These are phyloP conservation scores for Enteromius fasciolatus DNA, from an alignment of 2,797 vertebrate species.

Conservation along the genomic window DNA sequence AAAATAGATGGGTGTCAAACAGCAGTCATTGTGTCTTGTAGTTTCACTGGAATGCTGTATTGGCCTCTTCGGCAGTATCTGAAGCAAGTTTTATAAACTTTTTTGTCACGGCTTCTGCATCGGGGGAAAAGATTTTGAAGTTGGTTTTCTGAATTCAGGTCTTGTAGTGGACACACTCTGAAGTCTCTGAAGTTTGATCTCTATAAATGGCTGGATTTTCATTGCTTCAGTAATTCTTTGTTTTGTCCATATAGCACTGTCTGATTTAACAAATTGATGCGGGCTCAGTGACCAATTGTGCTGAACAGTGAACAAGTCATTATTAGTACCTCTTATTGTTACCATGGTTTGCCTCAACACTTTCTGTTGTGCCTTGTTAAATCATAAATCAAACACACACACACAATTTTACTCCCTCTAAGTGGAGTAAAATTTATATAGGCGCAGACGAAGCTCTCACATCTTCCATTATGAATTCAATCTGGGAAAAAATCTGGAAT, in stretches of 20 bases:
- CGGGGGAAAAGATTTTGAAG: neutral
- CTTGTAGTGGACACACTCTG: constrained; percentile 1
- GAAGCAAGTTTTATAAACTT: neutral
- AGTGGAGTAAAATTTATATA: constrained; percentile 7
- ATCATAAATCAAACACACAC: constrained; percentile 6
- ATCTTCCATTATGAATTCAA: constrained; percentile 20
- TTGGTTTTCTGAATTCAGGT: constrained; percentile 23
- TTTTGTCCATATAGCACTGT: constrained; percentile 9
- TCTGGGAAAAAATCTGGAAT: neutral
- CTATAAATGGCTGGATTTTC: constrained; percentile 25
- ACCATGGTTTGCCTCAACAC: neutral
- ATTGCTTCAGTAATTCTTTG: constrained; percentile 44
- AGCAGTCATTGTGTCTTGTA: neutral
- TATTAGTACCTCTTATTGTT: constrained; percentile 16
- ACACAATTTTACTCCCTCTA: neutral
- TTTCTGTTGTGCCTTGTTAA: constrained; percentile 21
- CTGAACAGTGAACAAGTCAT: constrained; percentile 1
- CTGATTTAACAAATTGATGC: constrained; percentile 37
- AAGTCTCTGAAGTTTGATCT: constrained; percentile 15
- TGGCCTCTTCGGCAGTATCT: neutral
- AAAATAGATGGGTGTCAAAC: neutral
- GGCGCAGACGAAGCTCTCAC: constrained; percentile 15
- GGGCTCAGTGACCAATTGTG: constrained; percentile 34
- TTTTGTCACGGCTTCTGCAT: neutral
- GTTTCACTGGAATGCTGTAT: neutral